phyloP scores from a whole-genome alignment of 2,113 vertebrate genomes.

The Ascaphus truei region DNA sequence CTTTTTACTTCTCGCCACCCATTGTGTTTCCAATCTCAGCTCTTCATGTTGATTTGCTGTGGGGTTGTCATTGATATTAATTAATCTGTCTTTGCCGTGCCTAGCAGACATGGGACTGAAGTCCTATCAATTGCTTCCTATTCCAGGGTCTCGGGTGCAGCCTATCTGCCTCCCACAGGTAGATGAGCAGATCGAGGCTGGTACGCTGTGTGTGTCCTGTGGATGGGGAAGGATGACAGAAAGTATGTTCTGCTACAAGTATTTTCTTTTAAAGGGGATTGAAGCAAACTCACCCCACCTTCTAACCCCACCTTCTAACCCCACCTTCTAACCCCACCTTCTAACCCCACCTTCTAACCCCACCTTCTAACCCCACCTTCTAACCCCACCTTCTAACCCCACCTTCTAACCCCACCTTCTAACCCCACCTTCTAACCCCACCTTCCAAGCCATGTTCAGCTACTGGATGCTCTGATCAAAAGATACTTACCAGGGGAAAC shows the following conservation, averaged over 20 bases:
- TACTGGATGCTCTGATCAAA: too few species aligned
- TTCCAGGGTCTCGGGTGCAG: not conserved
- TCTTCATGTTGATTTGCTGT: not conserved
- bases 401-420: too few species aligned
- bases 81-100: not conserved
- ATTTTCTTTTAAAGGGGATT: too few species aligned
- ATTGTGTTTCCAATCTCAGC: not conserved
- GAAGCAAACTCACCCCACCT: too few species aligned
- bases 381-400: too few species aligned
- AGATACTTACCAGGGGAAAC: too few species aligned
- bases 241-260: not conserved
- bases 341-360: too few species aligned
- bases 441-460: too few species aligned
- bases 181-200: slow-evolving; percentile 1
- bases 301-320: too few species aligned
- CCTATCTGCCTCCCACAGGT: slow-evolving; percentile 6
- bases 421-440: too few species aligned
- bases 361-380: too few species aligned
- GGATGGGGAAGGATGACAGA: slow-evolving; percentile 28
- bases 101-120: not conserved
- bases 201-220: not conserved
- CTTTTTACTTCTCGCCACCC: not conserved
- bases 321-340: too few species aligned
- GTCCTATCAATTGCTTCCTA: not conserved
- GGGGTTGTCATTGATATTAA: not conserved